Evolutionary conservation across 2,888 invertebrate genomes (phyloP), one percentile per base, ranked within the genome.

Genomic region (Noctua janthe): DNA sequence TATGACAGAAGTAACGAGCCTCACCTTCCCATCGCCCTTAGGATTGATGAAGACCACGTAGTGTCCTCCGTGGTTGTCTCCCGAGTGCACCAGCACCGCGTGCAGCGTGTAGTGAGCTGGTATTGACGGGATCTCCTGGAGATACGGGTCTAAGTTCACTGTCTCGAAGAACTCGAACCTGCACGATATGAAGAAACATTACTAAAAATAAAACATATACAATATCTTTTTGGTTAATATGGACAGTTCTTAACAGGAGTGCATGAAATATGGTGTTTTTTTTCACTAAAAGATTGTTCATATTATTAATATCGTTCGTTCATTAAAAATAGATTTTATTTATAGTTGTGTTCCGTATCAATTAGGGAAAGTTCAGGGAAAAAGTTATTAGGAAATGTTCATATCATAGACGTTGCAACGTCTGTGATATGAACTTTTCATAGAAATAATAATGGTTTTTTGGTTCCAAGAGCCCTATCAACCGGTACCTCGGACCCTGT

Each of bases 41-140:
- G 99, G 99, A 97, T 99, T 99, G 91, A 99, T 99, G 96, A 99
- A 99, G 76, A 99, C 99, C 78, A 99, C 99, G 95, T 99, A 99
- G 95, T 99, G 99, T 0, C 99, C 99, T 2, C 99, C 99, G 94
- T 99, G 99, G 97, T 99, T 99, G 95, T 99, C 99, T 0, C 99
- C 99, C 81, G 99, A 99, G 96, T 99, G 99, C 15, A 99, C 99
- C 80, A 99, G 97, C 74, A 99, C 99, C 39, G 99, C 99, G 93
- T 99, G 99, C 69, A 99, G 97, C 10, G 99, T 98, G 94, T 99
- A 99, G 92, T 98, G 98, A 70, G 98, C 98, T 17, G 98, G 98
- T 59, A 97, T 98, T 64, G 98, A 96, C 82, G 98, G 98, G 74
- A 98, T 97, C 91, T 98, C 98, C 94, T 98, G 98, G 76, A 99